Evolutionary conservation across 1,140 invertebrate species (phyloP).

Genomic region (Drepana arcuata): DNA sequence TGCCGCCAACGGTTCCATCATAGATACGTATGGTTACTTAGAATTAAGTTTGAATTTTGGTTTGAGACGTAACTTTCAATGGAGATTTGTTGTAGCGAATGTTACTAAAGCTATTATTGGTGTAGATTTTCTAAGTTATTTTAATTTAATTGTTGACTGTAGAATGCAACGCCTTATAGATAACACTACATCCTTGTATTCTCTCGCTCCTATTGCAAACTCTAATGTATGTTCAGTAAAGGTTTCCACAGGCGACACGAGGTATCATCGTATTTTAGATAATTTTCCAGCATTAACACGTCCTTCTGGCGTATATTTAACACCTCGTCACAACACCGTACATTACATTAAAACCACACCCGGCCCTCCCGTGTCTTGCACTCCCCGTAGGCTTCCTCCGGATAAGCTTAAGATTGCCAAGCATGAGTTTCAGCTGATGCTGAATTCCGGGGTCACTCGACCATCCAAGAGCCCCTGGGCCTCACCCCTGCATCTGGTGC

Average conservation of each 20-base stretch:
- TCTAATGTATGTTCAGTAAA: no score
- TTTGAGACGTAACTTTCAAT: not conserved
- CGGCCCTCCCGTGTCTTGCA: conserved; percentile 7
- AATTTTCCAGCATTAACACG: not conserved
- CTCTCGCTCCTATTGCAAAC: not conserved
- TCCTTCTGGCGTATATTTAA: not conserved
- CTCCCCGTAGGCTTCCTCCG: conserved; percentile 5
- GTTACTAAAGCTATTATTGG: conserved; percentile 1
- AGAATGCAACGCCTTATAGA: not conserved
- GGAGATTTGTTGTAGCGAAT: conserved; percentile 1
- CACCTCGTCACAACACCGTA: not conserved
- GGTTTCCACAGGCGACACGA: not conserved
- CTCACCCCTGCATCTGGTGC: conserved; percentile 49
- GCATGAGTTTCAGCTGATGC: conserved; percentile 7
- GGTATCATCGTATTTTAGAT: not conserved
- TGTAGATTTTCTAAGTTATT: not conserved
- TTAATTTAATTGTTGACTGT: conserved; percentile 1
- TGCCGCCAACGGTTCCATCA: not conserved
- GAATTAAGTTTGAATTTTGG: not conserved
- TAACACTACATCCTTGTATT: not conserved
- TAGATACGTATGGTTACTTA: not conserved
- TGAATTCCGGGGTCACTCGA: conserved; percentile 27
- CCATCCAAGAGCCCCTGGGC: conserved; percentile 55
- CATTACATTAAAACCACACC: conserved; percentile 6
- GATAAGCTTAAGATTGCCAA: conserved; percentile 6